Evolutionary conservation across 2,797 vertebrate genomes (phyloP), one percentile per base, ranked within the genome.

Genomic region (Pempheris klunzingeri): DNA sequence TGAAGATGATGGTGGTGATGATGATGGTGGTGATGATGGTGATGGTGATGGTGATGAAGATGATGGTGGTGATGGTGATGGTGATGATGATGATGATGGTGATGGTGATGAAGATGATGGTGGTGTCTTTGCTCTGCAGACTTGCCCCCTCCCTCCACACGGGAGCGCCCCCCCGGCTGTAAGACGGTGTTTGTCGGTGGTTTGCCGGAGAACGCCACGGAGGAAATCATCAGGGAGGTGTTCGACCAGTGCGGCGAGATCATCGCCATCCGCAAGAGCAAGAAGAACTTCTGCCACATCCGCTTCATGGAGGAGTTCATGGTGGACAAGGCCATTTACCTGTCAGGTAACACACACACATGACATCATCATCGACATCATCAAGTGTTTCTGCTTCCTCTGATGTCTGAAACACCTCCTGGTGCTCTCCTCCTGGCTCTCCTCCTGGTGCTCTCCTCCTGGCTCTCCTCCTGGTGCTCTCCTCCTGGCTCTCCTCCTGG

Each of bases 261-360:
- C 92, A 94, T 90, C 8, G 97, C 97, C 50, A 95, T 99, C 84
- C 96, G 97, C 28, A 98, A 97, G 91, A 97, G 97, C 92, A 99
- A 98, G 92, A 98, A 99, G 92, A 97, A 98, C 78, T 99, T 99
- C 93, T 98, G 97, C 86, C 98, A 99, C 81, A 97, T 99, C 89
- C 96, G 97, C 58, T 99, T 97, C 74, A 92, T 94, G 1, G 96
- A 98, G 77, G 97, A 98, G 88, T 96, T 96, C 83, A 98, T 97
- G 88, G 96, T 98, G 78, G 97, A 99, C 92, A 97, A 97, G 87
- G 97, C 97, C 0, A 92, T 99, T 1, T 97, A 96, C 83, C 94
- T 93, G 69, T 93, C 92, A 84, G 92, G 92, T 93, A 57, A 72
- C 47, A n/a, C 44, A 28, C 41, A 26, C 14, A 50, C 12, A 36